phyloP scores from a whole-genome alignment of 2,888 invertebrate species.

The Pammene fasciana region DNA sequence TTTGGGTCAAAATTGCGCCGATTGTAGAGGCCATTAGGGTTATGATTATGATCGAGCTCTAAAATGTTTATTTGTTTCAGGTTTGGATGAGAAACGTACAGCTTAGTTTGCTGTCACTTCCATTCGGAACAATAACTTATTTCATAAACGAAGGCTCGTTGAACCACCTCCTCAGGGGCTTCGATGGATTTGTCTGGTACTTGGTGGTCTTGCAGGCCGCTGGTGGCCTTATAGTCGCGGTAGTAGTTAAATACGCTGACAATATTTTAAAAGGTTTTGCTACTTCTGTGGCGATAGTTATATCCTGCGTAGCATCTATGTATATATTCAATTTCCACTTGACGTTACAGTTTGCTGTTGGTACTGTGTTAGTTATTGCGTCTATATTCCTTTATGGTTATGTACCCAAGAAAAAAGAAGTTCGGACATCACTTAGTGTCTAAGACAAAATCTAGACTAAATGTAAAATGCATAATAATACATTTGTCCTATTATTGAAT shows the following conservation, averaged over 20 bases:
- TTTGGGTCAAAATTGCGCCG: too few relatives aligned
- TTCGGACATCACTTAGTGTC: constrained; percentile 67
- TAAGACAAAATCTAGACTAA: constrained; percentile 49
- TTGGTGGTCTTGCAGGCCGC: constrained; percentile 95
- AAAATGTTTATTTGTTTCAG: constrained; percentile 60
- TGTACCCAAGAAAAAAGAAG: constrained; percentile 83
- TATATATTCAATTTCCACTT: constrained; percentile 95
- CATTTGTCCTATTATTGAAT: background rate
- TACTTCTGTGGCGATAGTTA: constrained; percentile 97
- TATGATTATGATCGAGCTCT: too few relatives aligned
- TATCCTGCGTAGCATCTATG: constrained; percentile 96
- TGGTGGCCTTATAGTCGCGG: constrained; percentile 98
- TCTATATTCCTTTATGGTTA: constrained; percentile 98
- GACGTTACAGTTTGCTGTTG: constrained; percentile 92
- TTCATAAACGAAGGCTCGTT: constrained; percentile 90
- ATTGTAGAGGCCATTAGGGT: too few relatives aligned
- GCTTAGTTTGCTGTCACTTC: constrained; percentile 94
- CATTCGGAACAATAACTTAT: constrained; percentile 93
- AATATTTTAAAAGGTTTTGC: constrained; percentile 99
- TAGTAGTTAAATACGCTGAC: constrained; percentile 99
- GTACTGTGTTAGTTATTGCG: constrained; percentile 94
- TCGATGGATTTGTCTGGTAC: constrained; percentile 93
- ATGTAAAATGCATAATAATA: background rate
- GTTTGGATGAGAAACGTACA: constrained; percentile 99
- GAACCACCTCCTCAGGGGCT: constrained; percentile 83